Conservation (phyloP, 2,888 invertebrate species). For the Tortrix viridana region DNA sequence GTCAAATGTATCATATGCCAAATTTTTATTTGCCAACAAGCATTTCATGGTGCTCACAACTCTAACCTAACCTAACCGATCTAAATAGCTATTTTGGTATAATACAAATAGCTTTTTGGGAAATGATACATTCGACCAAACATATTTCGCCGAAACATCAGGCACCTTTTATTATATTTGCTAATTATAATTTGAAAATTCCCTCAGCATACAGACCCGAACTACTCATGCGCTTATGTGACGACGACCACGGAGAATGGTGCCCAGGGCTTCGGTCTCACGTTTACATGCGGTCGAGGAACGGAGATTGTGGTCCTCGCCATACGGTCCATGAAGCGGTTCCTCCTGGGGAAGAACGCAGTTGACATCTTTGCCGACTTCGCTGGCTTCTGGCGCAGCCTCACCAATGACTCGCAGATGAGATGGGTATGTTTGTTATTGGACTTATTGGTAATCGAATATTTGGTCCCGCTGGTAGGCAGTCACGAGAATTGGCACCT, state of each 20-base stretch:
- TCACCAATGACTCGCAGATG: constrained; percentile 95
- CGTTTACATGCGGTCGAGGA: constrained; percentile 95
- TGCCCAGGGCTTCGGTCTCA: constrained; percentile 90
- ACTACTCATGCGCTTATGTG: constrained; percentile 97
- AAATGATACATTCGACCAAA: no score
- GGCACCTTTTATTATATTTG: no score
- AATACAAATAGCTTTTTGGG: no score
- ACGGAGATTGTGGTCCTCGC: constrained; percentile 93
- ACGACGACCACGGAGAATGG: constrained; percentile 87
- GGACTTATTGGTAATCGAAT: no score
- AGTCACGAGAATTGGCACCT: constrained; percentile 2
- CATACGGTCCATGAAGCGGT: constrained; percentile 87
- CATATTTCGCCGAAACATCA: no score
- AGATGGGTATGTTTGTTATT: constrained; percentile 89
- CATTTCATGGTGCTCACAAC: no score
- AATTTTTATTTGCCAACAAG: no score
- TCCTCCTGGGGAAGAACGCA: constrained; percentile 88
- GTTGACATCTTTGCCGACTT: constrained; percentile 91
- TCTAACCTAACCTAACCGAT: no score
- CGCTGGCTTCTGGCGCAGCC: constrained; percentile 89
- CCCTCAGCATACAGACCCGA: constrained; percentile 91
- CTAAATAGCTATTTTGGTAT: no score
- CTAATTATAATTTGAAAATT: constrained; percentile 37
- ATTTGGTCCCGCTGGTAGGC: neutral
- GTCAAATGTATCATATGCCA: no score